phyloP scores from a whole-genome alignment of 2,797 vertebrate genomes.

The Coregonus sp. region DNA sequence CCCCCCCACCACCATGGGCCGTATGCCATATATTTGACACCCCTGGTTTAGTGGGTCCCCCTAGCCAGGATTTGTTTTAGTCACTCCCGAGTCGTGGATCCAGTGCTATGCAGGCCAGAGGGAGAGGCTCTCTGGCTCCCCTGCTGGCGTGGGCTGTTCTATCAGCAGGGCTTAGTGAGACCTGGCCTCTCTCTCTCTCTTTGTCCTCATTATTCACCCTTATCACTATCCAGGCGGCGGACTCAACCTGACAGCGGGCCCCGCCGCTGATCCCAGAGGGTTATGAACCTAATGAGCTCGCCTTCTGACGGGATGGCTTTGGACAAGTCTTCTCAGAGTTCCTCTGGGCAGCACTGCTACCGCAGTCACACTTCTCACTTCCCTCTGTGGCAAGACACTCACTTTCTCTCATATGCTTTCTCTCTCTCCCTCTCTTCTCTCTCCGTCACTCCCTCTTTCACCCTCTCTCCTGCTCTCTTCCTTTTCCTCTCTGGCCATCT shows the following conservation, averaged over 20 bases:
- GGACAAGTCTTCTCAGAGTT: constrained; percentile 73
- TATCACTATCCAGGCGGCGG: constrained; percentile 73
- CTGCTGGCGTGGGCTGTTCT: constrained; percentile 56
- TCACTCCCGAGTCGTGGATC: not conserved
- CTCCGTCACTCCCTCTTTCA: not conserved
- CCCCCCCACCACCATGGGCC: no score
- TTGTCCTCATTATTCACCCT: constrained; percentile 77
- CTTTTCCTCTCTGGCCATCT: not conserved
- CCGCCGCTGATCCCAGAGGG: constrained; percentile 74
- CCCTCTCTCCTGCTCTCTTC: not conserved
- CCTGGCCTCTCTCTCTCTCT: constrained; percentile 47
- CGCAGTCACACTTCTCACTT: constrained; percentile 68
- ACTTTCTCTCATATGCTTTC: constrained; percentile 13
- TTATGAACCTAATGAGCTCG: constrained; percentile 83
- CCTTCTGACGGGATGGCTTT: constrained; percentile 75
- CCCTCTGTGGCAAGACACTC: constrained; percentile 39
- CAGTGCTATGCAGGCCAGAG: constrained; percentile 1
- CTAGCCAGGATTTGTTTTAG: not conserved
- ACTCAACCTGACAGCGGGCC: constrained; percentile 76
- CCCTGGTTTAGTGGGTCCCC: not conserved
- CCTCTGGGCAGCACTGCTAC: constrained; percentile 65
- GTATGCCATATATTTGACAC: no score
- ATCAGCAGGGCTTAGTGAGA: constrained; percentile 61
- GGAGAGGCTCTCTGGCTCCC: constrained; percentile 30
- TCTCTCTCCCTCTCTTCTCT: not conserved